A percentile compares a stretch with the other conserved stretches of the same genome.
Evolutionary conservation across 2,888 invertebrate genomes (phyloP).

Genomic region (Heliconius hortense): DNA sequence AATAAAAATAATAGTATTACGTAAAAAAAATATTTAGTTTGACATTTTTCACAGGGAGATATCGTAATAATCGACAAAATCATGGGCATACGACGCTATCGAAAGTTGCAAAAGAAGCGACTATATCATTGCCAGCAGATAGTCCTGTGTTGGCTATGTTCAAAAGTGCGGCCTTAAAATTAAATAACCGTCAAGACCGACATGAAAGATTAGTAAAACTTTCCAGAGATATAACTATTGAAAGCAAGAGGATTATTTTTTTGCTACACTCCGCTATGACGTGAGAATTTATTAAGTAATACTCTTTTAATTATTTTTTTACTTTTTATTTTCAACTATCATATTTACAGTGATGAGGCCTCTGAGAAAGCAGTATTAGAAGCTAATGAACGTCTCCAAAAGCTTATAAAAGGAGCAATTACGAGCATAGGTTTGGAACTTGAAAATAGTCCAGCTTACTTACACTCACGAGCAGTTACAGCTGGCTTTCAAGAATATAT

Average conservation of each 20-base stretch:
- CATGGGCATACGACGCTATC: slow-evolving; percentile 56
- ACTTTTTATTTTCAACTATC: background rate
- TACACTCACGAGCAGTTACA: slow-evolving; percentile 67
- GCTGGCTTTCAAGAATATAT: slow-evolving; percentile 89
- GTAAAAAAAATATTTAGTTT: slow-evolving; percentile 4
- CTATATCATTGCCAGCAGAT: slow-evolving; percentile 58
- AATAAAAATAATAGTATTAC: background rate
- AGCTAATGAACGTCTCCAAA: slow-evolving; percentile 85
- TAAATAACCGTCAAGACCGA: slow-evolving; percentile 91
- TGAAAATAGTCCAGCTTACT: slow-evolving; percentile 84
- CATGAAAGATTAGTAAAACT: slow-evolving; percentile 91
- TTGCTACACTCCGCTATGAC: slow-evolving; percentile 87
- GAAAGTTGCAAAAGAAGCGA: slow-evolving; percentile 61
- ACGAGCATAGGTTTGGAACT: slow-evolving; percentile 88
- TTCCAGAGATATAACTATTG: slow-evolving; percentile 92
- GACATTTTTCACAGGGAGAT: slow-evolving; percentile 49
- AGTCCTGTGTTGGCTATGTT: slow-evolving; percentile 84
- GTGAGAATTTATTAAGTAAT: slow-evolving; percentile 58
- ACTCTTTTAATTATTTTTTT: slow-evolving; percentile 1
- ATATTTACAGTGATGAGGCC: slow-evolving; percentile 58
- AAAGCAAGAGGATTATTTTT: slow-evolving; percentile 95
- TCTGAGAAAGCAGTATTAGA: slow-evolving; percentile 59
- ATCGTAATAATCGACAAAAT: slow-evolving; percentile 53
- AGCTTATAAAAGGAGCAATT: slow-evolving; percentile 79
- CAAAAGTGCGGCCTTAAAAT: slow-evolving; percentile 82